Evolutionary conservation across 1,140 invertebrate species (phyloP).

Genomic region (Gonatopus flavifemur): DNA sequence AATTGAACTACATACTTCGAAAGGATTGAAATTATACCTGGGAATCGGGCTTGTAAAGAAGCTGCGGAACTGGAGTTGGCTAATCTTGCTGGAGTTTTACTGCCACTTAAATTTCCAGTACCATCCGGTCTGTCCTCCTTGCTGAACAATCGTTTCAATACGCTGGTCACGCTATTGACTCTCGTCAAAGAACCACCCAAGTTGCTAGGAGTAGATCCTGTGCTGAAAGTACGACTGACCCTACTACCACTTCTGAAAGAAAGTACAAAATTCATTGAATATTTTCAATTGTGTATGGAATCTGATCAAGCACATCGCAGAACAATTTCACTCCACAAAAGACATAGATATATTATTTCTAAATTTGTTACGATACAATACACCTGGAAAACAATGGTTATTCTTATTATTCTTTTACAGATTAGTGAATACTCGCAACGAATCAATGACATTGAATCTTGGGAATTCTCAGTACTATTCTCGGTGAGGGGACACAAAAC

Average conservation of each 20-base stretch:
- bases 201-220: slow-evolving; percentile 48
- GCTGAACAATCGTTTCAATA: slow-evolving; percentile 74
- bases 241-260: slow-evolving; percentile 53
- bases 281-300: too few species aligned
- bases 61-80: slow-evolving; percentile 40
- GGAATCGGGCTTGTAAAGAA: slow-evolving; percentile 44
- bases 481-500: too few species aligned
- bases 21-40: slow-evolving; percentile 29
- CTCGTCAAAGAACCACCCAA: slow-evolving; percentile 65
- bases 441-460: too few species aligned
- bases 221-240: slow-evolving; percentile 45
- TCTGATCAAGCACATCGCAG: too few species aligned
- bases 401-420: too few species aligned
- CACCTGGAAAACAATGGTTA: too few species aligned
- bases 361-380: too few species aligned
- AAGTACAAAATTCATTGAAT: too few species aligned
- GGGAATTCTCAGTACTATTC: too few species aligned
- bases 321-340: too few species aligned
- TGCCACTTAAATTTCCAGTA: slow-evolving; percentile 17
- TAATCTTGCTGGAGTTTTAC: slow-evolving; percentile 43
- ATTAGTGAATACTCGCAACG: too few species aligned
- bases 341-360: too few species aligned
- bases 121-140: slow-evolving; percentile 64
- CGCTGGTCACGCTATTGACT: slow-evolving; percentile 71
- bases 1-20: not conserved